Evolutionary conservation across 2,797 vertebrate genomes (phyloP).

Genomic region (Oreonectes daqikongensis): DNA sequence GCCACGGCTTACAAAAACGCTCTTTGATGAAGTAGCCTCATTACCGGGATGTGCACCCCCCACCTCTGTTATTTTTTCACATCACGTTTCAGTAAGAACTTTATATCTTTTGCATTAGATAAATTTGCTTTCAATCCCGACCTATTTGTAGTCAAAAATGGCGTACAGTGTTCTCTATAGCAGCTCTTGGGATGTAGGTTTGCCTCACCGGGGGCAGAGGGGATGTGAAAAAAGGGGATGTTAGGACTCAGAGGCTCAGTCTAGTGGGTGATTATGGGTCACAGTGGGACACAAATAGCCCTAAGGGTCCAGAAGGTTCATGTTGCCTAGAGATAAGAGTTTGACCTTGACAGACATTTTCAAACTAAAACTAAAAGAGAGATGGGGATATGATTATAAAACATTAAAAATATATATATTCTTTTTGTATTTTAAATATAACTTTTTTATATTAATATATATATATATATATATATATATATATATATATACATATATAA

Average conservation of each 20-base stretch:
- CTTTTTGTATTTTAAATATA: too few relatives aligned
- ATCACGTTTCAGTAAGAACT: slow-evolving; percentile 1
- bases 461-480: too few relatives aligned
- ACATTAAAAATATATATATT: too few relatives aligned
- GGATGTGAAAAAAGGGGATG: slow-evolving; percentile 28
- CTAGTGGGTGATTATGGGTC: slow-evolving; percentile 31
- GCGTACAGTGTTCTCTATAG: background rate
- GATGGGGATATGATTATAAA: slow-evolving; percentile 15
- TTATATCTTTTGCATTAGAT: background rate
- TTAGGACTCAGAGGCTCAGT: slow-evolving; percentile 22
- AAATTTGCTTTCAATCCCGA: background rate
- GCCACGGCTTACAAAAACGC: background rate
- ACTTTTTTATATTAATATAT: too few relatives aligned
- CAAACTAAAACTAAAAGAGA: background rate
- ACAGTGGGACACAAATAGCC: background rate
- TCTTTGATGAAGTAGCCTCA: slow-evolving; percentile 10
- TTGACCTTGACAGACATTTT: slow-evolving; percentile 28
- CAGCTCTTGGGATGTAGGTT: background rate
- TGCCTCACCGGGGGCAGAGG: slow-evolving; percentile 7
- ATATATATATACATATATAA: too few relatives aligned
- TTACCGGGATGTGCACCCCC: slow-evolving; percentile 1
- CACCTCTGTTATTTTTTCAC: background rate
- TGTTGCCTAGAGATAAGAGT: slow-evolving; percentile 27
- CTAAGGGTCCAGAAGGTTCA: slow-evolving; percentile 7
- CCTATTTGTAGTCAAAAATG: background rate